Evolutionary conservation across 2,113 vertebrate species (phyloP).

Genomic region (Callipepla squamata): DNA sequence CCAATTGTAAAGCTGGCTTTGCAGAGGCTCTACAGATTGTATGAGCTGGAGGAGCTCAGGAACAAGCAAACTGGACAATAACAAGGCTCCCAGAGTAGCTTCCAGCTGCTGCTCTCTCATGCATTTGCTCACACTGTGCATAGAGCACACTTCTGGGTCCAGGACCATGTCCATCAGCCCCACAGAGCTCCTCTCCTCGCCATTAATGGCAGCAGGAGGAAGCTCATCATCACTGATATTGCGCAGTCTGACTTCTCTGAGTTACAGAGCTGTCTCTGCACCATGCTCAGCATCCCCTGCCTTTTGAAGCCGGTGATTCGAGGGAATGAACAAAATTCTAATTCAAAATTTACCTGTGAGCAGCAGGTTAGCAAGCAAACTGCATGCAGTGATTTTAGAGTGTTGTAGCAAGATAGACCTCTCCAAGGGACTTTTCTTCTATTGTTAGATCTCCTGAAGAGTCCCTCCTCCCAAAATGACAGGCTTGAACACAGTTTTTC

Average conservation of each 20-base stretch:
- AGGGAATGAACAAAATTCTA: neutral
- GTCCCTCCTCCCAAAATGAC: neutral
- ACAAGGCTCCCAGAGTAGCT: neutral
- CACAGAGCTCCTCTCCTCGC: neutral
- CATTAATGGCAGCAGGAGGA: conserved; percentile 33
- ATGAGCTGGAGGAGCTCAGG: conserved; percentile 15
- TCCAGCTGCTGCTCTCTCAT: conserved; percentile 25
- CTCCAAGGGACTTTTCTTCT: neutral
- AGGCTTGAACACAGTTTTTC: neutral
- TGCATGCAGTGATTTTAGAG: neutral
- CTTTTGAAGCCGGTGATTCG: neutral
- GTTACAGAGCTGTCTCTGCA: neutral
- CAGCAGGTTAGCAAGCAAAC: neutral
- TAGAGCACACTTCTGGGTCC: conserved; percentile 25
- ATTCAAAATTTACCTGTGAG: neutral
- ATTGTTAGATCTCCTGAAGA: neutral
- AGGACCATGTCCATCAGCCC: neutral
- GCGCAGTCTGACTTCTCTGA: neutral
- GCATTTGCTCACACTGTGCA: neutral
- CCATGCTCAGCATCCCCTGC: neutral
- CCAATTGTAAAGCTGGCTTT: conserved; percentile 30
- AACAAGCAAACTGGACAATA: conserved; percentile 32
- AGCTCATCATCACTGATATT: neutral
- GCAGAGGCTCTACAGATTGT: conserved; percentile 45
- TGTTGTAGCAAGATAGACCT: neutral